Conservation (phyloP, 1,140 invertebrate genomes). For the Brachionus rubens region DNA sequence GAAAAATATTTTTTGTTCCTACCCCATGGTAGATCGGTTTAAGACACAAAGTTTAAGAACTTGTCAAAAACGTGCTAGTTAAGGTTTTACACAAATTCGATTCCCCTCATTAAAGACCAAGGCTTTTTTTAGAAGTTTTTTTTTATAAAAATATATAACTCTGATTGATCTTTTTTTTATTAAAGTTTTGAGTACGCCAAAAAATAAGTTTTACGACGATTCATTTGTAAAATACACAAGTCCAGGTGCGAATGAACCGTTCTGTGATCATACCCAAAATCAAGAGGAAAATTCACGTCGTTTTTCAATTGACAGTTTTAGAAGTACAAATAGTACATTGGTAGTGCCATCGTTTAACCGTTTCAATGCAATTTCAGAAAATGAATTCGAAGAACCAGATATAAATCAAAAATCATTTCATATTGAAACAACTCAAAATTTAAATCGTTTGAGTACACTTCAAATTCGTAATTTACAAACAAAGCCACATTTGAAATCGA, state of each 20-base stretch:
- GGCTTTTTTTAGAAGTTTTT: too few relatives aligned
- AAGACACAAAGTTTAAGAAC: too few relatives aligned
- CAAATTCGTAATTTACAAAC: slow-evolving; percentile 25
- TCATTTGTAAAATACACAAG: slow-evolving; percentile 40
- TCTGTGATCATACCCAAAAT: background rate
- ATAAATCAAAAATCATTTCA: slow-evolving; percentile 39
- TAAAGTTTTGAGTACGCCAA: slow-evolving; percentile 36
- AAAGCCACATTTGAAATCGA: slow-evolving; percentile 40
- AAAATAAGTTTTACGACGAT: slow-evolving; percentile 35
- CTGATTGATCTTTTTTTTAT: too few relatives aligned
- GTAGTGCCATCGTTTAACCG: slow-evolving; percentile 24
- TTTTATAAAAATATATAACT: too few relatives aligned
- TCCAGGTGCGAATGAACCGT: background rate
- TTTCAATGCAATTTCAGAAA: slow-evolving; percentile 44
- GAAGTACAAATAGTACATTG: background rate
- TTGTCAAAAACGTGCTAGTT: too few relatives aligned
- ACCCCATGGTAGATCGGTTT: too few relatives aligned
- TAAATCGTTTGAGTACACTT: slow-evolving; percentile 5
- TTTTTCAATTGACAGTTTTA: slow-evolving; percentile 43
- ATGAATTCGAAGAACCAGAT: slow-evolving; percentile 41
- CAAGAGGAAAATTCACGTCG: slow-evolving; percentile 12
- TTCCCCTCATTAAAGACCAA: too few relatives aligned
- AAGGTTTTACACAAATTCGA: too few relatives aligned
- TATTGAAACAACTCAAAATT: slow-evolving; percentile 7
- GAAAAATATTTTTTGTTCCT: too few relatives aligned